Evolutionary conservation across 2,797 vertebrate genomes (phyloP), one percentile per base, ranked within the genome.

Genomic region (Otolemur crassicaudatus): DNA sequence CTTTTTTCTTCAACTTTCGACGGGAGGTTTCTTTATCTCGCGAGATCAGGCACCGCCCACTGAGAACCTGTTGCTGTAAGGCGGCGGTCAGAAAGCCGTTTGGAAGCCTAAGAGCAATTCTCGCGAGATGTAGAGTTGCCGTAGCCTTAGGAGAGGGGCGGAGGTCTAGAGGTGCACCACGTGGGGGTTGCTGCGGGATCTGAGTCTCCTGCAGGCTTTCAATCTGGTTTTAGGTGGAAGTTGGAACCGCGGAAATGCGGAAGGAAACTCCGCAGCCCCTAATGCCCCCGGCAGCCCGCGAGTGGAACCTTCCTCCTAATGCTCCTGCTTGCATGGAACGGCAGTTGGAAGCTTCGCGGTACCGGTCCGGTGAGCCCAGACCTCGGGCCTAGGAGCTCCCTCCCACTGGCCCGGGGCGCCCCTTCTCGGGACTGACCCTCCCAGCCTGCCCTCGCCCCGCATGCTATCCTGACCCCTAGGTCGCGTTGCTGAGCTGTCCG

Each of bases 291-390:
- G n/a, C 63, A 49, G 77, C 79, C 58, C 96, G 98, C n/a, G 98
- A 99, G 6, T 99, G 99, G 99, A 99, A 99, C 95, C 99, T 99
- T 10, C 99, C 99, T 0, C 99, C 99, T 2, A 99, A 99, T 95
- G 99, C 99, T 1, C 99, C 99, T 5, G 99, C 99, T 0, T 99
- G 99, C 96, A 99, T 99, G 99, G 99, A 99, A 98, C 99, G 98
- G 91, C 99, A 99, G 83, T 98, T 99, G 97, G 99, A 99, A 82
- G 97, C 99, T 25, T 99, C 98, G 49, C 99, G 99, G 0, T 99
- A 99, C 98, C 98, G 99, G 97, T 97, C 98, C 98, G 99, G 99
- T 99, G 97, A 93, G 95, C 96, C 3, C 73, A 77, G 83, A 82
- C 63, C 67, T 72, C 14, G 73, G 92, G 91, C 95, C 88, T 67